Evolutionary conservation across 2,888 invertebrate species (phyloP), one percentile per base, ranked within the genome.

Genomic region (Cheilosia grossa): DNA sequence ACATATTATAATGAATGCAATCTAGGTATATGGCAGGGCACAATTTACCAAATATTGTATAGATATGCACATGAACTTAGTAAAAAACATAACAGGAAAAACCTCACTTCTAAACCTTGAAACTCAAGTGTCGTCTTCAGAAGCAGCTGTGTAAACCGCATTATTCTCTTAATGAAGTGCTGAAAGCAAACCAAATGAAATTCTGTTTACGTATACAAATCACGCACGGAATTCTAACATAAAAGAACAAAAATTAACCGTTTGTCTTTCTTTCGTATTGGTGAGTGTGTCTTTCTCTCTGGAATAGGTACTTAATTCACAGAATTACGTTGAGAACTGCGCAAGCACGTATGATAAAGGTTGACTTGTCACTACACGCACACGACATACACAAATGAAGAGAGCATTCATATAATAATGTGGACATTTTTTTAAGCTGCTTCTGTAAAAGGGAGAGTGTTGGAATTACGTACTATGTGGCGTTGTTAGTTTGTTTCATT

Each of bases 131-230:
- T 33, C 21, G 49, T 51, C 33, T 51, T 19, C 37, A 30, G 30
- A 9, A 54, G 33, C 51, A 19, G n/a, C 40, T 49, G 44, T 44
- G 37, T 44, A 44, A 27, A 27, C 17, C 37, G 13, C 37, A 37
- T 37, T 7, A 33, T 37, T 21, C 51, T 66, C 40, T 53, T 40
- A 27, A 40, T 61, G 3, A 61, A 47, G 37, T 42, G 59, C 27
- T 70, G 24, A 40, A 40, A 40, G n/a, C n/a, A 66, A 53, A 40
- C 13, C 40, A 40, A 44, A 56, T 44, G 56, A 56, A 69, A 69
- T 44, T 53, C 47, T 74, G 66, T 56, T 74, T 66, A 51, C 74
- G 56, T 51, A 66, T 17, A n/a, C 47, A 56, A 9, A 74, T 37
- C 56, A 64, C 37, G 49, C 30, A 56, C 33, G 3, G 13, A 13